Conservation (phyloP, 1,140 invertebrate genomes). For the Panagrolaimus sp. region DNA sequence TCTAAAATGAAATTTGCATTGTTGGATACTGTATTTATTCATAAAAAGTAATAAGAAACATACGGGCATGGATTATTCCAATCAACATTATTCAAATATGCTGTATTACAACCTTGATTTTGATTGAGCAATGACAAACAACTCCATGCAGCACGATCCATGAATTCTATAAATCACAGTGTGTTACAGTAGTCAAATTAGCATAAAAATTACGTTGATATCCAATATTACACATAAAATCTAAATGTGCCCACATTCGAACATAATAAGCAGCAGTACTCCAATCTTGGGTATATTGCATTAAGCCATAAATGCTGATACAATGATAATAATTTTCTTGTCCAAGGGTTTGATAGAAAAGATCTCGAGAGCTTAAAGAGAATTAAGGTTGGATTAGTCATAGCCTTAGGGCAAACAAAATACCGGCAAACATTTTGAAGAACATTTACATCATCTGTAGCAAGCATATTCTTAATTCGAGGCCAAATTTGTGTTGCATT, state of each 20-base stretch:
- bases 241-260: constrained; percentile 12
- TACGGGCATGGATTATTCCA: constrained; percentile 14
- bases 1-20: not conserved
- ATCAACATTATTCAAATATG: not conserved
- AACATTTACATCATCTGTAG: not conserved
- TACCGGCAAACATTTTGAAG: constrained; percentile 2
- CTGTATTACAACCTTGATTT: not conserved
- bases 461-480: not conserved
- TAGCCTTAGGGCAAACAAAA: not conserved
- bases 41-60: not conserved
- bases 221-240: constrained; percentile 7
- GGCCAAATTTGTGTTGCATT: not conserved
- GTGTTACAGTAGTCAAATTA: not conserved
- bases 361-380: not conserved
- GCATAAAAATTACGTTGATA: not conserved
- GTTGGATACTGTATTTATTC: not conserved
- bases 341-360: not conserved
- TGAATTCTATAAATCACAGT: not conserved
- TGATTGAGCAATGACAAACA: not conserved
- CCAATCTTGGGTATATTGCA: not conserved
- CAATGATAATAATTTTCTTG: constrained; percentile 11
- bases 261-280: not conserved
- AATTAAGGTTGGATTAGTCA: not conserved
- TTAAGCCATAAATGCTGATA: not conserved
- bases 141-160: not conserved